Percentiles rank a stretch among this genome's conserved stretches.
These are phyloP conservation scores for Drosophila seclusa DNA, from an alignment of 2,888 invertebrate species.

Conservation along the genomic window DNA sequence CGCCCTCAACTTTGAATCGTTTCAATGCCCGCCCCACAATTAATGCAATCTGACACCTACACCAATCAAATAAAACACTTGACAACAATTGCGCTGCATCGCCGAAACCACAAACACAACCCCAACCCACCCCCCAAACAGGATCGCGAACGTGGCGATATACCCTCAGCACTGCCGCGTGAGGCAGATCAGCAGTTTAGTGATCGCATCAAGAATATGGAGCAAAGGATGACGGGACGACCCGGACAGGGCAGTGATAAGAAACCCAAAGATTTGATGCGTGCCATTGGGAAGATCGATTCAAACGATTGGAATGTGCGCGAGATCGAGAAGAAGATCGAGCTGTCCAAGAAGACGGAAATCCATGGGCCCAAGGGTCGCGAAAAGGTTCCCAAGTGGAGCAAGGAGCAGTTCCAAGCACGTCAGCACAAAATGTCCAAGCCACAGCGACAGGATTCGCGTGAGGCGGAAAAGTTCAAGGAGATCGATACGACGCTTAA, in stretches of 20 bases:
- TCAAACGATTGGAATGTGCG: conserved; percentile 96
- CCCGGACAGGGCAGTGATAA: conserved; percentile 87
- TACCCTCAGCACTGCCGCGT: conserved; percentile 83
- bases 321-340: conserved; percentile 95
- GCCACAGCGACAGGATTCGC: conserved; percentile 87
- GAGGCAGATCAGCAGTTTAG: conserved; percentile 84
- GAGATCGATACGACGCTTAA: conserved; percentile 91
- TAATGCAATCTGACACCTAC: conserved; percentile 43
- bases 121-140: conserved; percentile 32
- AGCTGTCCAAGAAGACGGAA: conserved; percentile 86
- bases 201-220: conserved; percentile 89
- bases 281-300: conserved; percentile 95
- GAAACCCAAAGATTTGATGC: conserved; percentile 93
- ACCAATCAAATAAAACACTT: conserved; percentile 32
- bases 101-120: conserved; percentile 18
- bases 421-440: conserved; percentile 90
- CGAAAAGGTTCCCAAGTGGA: conserved; percentile 96
- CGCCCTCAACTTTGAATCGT: conserved; percentile 22
- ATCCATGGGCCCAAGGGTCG: conserved; percentile 85
- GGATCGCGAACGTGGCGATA: conserved; percentile 85
- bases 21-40: conserved; percentile 31
- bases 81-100: conserved; percentile 27
- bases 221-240: conserved; percentile 90
- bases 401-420: conserved; percentile 90
- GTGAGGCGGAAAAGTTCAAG: conserved; percentile 88